Base-by-base conservation (phyloP, 2,888 invertebrate species). In the Lithophane socia region DNA sequence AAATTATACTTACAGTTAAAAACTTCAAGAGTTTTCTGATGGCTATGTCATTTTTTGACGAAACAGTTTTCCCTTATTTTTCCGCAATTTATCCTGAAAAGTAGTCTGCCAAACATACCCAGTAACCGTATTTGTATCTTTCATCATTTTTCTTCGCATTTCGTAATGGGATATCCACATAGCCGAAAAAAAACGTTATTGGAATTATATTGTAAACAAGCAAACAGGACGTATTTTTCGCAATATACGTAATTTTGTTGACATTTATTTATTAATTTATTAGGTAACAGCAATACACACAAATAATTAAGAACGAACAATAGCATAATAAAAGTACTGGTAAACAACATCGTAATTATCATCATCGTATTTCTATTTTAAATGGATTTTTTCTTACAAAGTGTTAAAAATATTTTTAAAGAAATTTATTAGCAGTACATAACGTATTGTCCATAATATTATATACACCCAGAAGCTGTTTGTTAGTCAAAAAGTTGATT, bases 151-250 rank as follows among this genome's bases (percentile, higher is more conserved):
- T 60, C n/a, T 44, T n/a, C 56, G 44, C 21, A 44, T 68, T 68
- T 79, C 63, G 18, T 69, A 56, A 78, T 65, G 24, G 18, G 37
- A 81, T 63, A 75, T 81, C 44, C 60, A 68, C 54, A 58, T 69
- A 49, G 13, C 47, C 21, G 44, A 70, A 83, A 68, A n/a, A 63
- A 71, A 68, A 72, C 21, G 10, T 56, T 83, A 79, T 68, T 60
- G 42, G 67, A 60, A 9, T 60, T 72, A 64, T 71, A 83, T 83
- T 72, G 64, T 68, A 60, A 47, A 37, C 42, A 56, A 67, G n/a
- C 44, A n/a, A 1, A 37, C 10, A 29, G 1, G 12, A 16, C 24
- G 29, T 37, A 13, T 52, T 44, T 58, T 52, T 64, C 12, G 1
- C 4, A 37, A 60, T n/a, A 80, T 61, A 29, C 3, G n/a, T 54